Conservation (phyloP, 2,113 vertebrate species). For the Oryzias curvinotus region DNA sequence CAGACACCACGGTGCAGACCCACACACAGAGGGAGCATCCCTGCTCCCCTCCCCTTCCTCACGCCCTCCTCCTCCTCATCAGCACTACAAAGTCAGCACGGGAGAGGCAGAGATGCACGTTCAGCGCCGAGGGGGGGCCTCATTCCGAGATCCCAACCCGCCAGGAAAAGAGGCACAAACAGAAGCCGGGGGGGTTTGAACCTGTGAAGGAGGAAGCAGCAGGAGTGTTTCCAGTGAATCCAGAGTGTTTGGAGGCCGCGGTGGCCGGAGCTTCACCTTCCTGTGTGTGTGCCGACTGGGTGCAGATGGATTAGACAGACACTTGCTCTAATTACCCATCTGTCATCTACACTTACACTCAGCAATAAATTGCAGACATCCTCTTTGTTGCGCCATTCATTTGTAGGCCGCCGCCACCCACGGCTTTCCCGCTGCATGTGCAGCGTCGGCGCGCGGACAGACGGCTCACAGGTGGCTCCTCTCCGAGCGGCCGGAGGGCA, state of each 20-base stretch:
- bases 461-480: conserved; percentile 38
- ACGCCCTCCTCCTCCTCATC: conserved; percentile 28
- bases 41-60: background rate
- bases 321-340: conserved; percentile 55
- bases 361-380: conserved; percentile 14
- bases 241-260: conserved; percentile 5
- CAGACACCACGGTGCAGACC: conserved; percentile 12
- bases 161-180: conserved; percentile 16
- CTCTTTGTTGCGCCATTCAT: conserved; percentile 45
- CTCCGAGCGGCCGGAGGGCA: conserved; percentile 19
- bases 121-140: conserved; percentile 48
- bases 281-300: conserved; percentile 31
- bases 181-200: conserved; percentile 3
- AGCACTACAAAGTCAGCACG: conserved; percentile 48
- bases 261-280: conserved; percentile 37
- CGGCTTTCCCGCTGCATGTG: conserved; percentile 4
- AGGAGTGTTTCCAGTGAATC: conserved; percentile 13
- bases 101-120: conserved; percentile 56
- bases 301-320: conserved; percentile 51
- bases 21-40: conserved; percentile 13
- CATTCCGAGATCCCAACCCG: conserved; percentile 20
- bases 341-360: conserved; percentile 51
- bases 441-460: conserved; percentile 13
- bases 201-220: conserved; percentile 1
- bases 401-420: conserved; percentile 17